Conservation (phyloP, 2,888 invertebrate species). For the Pimpla rufipes region DNA sequence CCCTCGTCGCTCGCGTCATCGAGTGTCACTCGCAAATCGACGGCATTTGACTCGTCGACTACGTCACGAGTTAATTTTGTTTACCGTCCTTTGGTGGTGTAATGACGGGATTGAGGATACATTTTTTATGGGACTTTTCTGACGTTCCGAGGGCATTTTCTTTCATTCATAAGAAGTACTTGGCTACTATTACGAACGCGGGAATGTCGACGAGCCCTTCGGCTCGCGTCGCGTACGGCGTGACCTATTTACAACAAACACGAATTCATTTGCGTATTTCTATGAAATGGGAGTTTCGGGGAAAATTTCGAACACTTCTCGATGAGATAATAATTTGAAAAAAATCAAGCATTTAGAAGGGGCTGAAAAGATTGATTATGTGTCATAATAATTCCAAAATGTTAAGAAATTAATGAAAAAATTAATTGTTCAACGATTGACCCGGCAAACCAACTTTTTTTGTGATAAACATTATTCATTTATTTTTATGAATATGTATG, state of each 20-base stretch:
- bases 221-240: neutral
- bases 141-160: neutral
- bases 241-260: neutral
- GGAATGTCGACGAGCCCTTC: neutral
- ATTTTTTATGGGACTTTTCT: neutral
- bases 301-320: too few relatives aligned
- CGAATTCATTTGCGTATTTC: neutral
- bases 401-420: too few relatives aligned
- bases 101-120: neutral
- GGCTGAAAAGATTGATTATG: too few relatives aligned
- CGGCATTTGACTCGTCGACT: neutral
- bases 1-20: neutral
- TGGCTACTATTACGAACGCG: neutral
- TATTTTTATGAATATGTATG: too few relatives aligned
- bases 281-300: too few relatives aligned
- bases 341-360: too few relatives aligned
- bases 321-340: too few relatives aligned
- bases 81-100: neutral
- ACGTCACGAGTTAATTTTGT: neutral
- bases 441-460: too few relatives aligned
- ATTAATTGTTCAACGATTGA: too few relatives aligned
- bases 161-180: neutral
- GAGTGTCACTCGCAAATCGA: neutral
- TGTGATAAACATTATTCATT: too few relatives aligned
- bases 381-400: too few relatives aligned